Percentiles rank a stretch among this genome's conserved stretches.
phyloP scores from a whole-genome alignment of 2,113 vertebrate genomes.

The Crotalus horridus region DNA sequence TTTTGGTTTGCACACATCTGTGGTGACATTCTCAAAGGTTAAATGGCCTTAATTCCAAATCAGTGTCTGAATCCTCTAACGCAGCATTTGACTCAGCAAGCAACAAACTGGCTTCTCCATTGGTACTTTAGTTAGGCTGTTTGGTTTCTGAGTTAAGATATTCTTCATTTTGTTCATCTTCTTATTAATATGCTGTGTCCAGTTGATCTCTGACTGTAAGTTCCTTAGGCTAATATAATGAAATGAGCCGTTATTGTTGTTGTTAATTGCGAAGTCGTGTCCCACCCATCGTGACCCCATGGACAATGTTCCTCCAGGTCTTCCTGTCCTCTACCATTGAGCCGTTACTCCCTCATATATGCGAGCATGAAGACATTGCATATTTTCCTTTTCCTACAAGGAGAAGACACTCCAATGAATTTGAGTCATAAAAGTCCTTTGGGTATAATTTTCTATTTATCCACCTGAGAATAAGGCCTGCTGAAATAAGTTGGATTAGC shows the following conservation, averaged over 20 bases:
- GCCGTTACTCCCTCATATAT: background rate
- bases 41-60: background rate
- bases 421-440: background rate
- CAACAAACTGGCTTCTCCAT: background rate
- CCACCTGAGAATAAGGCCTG: background rate
- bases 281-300: too few relatives aligned
- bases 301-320: too few relatives aligned
- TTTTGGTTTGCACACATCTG: background rate
- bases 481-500: background rate
- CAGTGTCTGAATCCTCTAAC: background rate
- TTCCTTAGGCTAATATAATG: background rate
- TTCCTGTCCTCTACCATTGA: too few relatives aligned
- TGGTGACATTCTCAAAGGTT: background rate
- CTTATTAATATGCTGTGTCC: background rate
- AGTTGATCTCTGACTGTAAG: background rate
- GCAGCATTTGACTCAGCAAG: background rate
- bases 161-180: background rate
- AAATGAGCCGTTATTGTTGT: background rate
- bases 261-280: too few relatives aligned
- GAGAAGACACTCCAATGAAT: background rate
- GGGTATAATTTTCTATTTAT: background rate
- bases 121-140: background rate
- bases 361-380: background rate
- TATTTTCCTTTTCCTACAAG: background rate
- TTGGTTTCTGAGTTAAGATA: background rate